A percentile compares a stretch with the other conserved stretches of the same genome.
phyloP scores from a whole-genome alignment of 1,140 invertebrate species.

The Caerostris extrusa region DNA sequence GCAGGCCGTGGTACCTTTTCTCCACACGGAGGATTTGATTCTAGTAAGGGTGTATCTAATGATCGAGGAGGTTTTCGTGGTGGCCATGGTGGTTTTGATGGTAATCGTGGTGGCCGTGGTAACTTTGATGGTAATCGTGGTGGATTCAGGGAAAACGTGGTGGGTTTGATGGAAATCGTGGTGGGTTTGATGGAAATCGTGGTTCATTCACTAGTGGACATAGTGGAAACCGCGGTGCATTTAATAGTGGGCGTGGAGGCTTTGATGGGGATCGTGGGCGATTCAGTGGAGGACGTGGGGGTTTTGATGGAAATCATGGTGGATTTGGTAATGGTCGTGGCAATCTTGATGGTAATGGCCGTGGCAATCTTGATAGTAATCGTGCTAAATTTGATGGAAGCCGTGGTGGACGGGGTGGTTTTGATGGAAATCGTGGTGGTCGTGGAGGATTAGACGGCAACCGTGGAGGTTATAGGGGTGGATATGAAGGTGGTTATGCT shows the following conservation, averaged over 20 bases:
- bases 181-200: background rate
- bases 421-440: background rate
- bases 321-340: constrained; percentile 44
- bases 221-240: background rate
- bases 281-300: background rate
- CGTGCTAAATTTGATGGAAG: constrained; percentile 54
- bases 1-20: background rate
- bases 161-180: background rate
- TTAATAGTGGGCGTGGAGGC: constrained; percentile 23
- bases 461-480: background rate
- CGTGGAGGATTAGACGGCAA: background rate
- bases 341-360: constrained; percentile 56
- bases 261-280: constrained; percentile 44
- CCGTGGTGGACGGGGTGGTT: constrained; percentile 77
- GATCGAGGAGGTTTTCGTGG: background rate
- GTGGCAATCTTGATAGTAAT: constrained; percentile 53
- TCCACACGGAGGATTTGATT: constrained; percentile 32
- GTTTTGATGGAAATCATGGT: constrained; percentile 5
- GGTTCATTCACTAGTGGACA: background rate
- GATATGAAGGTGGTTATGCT: background rate
- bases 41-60: background rate
- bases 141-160: too few species aligned
- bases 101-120: background rate
- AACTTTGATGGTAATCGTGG: background rate
- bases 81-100: constrained; percentile 15